These are phyloP conservation scores for Elephas maximus DNA, from an alignment of 2,113 vertebrate genomes.

Conservation along the genomic window DNA sequence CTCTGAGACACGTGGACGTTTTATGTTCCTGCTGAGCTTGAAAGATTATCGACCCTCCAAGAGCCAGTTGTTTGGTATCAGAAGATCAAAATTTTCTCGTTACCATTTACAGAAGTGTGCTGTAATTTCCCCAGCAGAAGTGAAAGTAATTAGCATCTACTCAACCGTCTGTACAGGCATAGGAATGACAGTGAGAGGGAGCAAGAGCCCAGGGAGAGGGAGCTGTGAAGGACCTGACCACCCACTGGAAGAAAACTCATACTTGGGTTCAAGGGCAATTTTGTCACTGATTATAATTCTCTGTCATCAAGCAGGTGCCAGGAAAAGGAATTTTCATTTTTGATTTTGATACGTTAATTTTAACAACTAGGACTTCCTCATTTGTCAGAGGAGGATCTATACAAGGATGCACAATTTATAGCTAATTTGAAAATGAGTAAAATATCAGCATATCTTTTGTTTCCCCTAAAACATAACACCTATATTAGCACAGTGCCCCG, in stretches of 20 bases:
- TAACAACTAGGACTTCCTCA: constrained; percentile 44
- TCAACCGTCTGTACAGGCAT: neutral
- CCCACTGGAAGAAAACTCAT: constrained; percentile 22
- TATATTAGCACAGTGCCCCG: neutral
- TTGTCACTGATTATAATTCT: constrained; percentile 18
- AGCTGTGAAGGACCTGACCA: neutral
- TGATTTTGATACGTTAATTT: constrained; percentile 58
- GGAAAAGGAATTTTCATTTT: neutral
- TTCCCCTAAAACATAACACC: neutral
- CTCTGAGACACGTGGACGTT: neutral
- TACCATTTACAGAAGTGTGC: constrained; percentile 2
- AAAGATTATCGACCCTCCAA: neutral
- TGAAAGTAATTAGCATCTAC: constrained; percentile 69
- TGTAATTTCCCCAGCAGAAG: constrained; percentile 80
- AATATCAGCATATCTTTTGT: constrained; percentile 15
- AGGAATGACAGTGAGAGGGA: neutral
- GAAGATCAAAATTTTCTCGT: constrained; percentile 22
- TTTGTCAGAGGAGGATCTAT: constrained; percentile 54
- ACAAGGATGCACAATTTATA: constrained; percentile 20
- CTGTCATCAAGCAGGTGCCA: constrained; percentile 31
- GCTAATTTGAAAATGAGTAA: constrained; percentile 58
- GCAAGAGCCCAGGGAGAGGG: neutral
- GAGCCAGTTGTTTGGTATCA: constrained; percentile 27
- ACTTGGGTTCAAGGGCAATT: neutral
- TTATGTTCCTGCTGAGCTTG: neutral